A percentile compares a stretch with the other conserved stretches of the same genome.
These are phyloP conservation scores for Heliopora coerulea DNA, from an alignment of 92 coral and sea anemone species.

Conservation along the genomic window DNA sequence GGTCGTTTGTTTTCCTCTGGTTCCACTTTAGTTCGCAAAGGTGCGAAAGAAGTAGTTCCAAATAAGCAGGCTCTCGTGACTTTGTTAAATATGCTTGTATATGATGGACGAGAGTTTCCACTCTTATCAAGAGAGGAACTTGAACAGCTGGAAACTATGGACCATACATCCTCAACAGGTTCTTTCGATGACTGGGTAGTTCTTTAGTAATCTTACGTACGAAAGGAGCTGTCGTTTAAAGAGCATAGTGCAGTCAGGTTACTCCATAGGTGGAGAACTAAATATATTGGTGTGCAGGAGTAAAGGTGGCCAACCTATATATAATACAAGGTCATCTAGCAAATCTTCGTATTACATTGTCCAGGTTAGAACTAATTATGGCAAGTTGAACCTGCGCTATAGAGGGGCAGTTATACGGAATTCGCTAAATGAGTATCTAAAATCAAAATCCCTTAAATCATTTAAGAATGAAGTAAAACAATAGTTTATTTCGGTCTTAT, in stretches of 20 bases:
- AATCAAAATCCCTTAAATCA: background rate
- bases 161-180: background rate
- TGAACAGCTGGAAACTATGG: constrained; percentile 10
- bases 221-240: too few species aligned
- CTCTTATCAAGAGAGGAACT: constrained; percentile 24
- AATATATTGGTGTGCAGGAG: too few species aligned
- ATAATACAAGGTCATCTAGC: too few species aligned
- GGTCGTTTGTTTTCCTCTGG: constrained; percentile 17
- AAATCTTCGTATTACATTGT: constrained; percentile 6
- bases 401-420: constrained; percentile 31
- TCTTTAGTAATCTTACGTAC: too few species aligned
- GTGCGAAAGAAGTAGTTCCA: constrained; percentile 22
- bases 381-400: constrained; percentile 27
- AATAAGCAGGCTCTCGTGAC: constrained; percentile 14
- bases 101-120: background rate
- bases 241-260: too few species aligned
- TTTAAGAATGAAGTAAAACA: too few species aligned
- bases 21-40: background rate
- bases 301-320: too few species aligned
- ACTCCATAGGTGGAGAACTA: too few species aligned
- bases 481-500: background rate
- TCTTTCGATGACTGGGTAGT: constrained; percentile 24
- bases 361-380: constrained; percentile 29
- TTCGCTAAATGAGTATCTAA: constrained; percentile 17
- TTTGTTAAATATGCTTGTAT: constrained; percentile 5